Conservation (phyloP, 2,888 invertebrate genomes). For the Orthosia cruda region DNA sequence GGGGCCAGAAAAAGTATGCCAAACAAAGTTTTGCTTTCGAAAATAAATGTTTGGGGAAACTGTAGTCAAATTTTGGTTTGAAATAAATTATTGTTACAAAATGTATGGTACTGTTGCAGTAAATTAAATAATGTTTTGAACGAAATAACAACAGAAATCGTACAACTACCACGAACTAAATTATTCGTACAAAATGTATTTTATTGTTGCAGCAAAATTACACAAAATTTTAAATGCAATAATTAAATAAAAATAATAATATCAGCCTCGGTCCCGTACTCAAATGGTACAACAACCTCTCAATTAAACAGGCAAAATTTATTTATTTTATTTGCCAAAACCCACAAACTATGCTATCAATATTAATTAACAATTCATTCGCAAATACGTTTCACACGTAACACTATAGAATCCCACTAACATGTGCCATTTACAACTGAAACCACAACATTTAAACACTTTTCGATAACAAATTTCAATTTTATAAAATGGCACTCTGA, state of each 20-base stretch:
- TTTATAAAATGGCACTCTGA: constrained; percentile 70
- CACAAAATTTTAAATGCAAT: not conserved
- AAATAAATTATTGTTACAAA: not conserved
- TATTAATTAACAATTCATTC: constrained; percentile 39
- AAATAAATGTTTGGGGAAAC: constrained; percentile 14
- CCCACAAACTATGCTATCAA: constrained; percentile 25
- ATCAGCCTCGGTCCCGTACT: not conserved
- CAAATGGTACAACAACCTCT: constrained; percentile 6
- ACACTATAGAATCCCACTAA: not conserved
- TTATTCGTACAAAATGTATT: not conserved
- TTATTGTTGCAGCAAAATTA: no score
- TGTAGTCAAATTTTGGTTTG: not conserved
- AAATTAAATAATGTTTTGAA: no score
- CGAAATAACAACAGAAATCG: no score
- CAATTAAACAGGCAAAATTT: constrained; percentile 16
- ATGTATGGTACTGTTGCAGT: not conserved
- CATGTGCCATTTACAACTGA: constrained; percentile 33
- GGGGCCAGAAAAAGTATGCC: constrained; percentile 34
- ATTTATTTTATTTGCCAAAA: constrained; percentile 28
- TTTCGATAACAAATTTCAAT: constrained; percentile 62
- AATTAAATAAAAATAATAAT: constrained; percentile 1
- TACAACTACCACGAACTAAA: no score
- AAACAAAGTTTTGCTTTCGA: constrained; percentile 2
- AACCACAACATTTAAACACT: constrained; percentile 43
- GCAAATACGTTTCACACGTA: constrained; percentile 30